phyloP scores from a whole-genome alignment of 2,113 vertebrate genomes.

The Sitta europaea region DNA sequence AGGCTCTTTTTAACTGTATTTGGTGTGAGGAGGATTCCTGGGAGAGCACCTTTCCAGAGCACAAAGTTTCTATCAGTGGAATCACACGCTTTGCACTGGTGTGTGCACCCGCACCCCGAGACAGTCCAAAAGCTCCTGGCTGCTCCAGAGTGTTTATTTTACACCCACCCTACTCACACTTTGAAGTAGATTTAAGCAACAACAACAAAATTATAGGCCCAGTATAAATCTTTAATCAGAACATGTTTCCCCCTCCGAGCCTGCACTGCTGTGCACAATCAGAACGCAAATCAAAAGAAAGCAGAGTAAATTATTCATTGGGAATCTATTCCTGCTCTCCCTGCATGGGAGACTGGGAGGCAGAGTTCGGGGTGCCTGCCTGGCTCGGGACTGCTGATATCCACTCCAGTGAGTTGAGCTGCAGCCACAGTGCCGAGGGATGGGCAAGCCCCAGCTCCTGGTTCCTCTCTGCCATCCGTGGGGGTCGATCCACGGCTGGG shows the following conservation, averaged over 20 bases:
- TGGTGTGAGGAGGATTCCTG: neutral
- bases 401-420: neutral
- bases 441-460: neutral
- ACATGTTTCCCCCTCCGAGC: neutral
- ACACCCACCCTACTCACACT: neutral
- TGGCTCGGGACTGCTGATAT: neutral
- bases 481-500: rapidly evolving
- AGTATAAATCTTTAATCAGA: slow-evolving; percentile 22
- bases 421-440: rapidly evolving
- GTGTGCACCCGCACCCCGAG: neutral
- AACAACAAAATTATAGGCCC: neutral
- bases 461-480: rapidly evolving
- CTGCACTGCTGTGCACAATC: neutral
- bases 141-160: neutral
- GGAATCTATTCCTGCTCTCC: neutral
- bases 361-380: neutral
- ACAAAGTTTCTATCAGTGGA: rapidly evolving
- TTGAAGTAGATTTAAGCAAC: neutral
- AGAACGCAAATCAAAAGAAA: neutral
- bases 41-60: neutral
- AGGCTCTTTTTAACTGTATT: neutral
- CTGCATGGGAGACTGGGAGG: rapidly evolving
- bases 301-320: neutral
- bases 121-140: neutral
- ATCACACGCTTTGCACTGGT: rapidly evolving